Conservation (phyloP, 2,888 invertebrate genomes). For the Alsophila aescularia region DNA sequence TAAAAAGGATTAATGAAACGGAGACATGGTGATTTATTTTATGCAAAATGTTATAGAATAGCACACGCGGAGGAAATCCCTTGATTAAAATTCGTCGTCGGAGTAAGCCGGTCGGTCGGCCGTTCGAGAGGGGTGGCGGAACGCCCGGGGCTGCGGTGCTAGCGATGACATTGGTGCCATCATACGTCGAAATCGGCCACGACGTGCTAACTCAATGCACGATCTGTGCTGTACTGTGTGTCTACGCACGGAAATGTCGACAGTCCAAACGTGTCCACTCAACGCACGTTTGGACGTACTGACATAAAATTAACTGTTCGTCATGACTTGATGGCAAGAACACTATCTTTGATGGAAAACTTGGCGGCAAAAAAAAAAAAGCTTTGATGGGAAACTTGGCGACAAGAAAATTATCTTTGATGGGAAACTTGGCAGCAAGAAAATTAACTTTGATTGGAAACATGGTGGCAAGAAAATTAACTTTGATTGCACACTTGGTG, state of each 20-base stretch:
- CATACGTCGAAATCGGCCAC: slow-evolving; percentile 1
- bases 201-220: not conserved
- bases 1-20: slow-evolving; percentile 54
- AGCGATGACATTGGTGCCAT: slow-evolving; percentile 41
- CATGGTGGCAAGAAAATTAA: no score
- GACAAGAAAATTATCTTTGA: slow-evolving; percentile 1
- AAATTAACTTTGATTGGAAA: no score
- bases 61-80: slow-evolving; percentile 80
- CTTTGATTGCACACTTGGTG: no score
- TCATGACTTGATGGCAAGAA: slow-evolving; percentile 8
- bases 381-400: no score
- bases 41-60: slow-evolving; percentile 83
- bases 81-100: slow-evolving; percentile 77
- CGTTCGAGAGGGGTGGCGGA: slow-evolving; percentile 52
- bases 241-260: slow-evolving; percentile 1
- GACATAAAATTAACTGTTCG: slow-evolving; percentile 10
- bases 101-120: slow-evolving; percentile 68
- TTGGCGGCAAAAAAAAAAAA: no score
- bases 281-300: slow-evolving; percentile 20
- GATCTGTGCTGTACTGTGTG: not conserved
- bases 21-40: slow-evolving; percentile 66
- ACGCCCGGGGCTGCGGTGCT: slow-evolving; percentile 53
- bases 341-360: no score
- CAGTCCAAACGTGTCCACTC: not conserved
- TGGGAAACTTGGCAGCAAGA: slow-evolving; percentile 7